phyloP scores from a whole-genome alignment of 35 echinoderm and acorn worm genomes.

The Chiridota heheva region DNA sequence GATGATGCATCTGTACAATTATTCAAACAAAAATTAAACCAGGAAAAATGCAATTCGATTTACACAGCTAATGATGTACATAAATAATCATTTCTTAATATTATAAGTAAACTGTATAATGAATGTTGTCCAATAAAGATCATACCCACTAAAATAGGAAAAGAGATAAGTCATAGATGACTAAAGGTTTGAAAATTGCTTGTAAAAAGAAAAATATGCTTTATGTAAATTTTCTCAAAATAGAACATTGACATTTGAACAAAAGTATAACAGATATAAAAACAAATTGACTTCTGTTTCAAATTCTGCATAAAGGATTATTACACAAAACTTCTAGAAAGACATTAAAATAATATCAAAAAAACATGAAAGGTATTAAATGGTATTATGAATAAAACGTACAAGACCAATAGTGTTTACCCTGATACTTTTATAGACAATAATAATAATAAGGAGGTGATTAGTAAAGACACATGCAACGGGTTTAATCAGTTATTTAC shows the following conservation, averaged over 20 bases:
- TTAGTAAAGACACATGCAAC: not conserved
- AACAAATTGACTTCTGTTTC: no score
- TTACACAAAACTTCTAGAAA: conserved; percentile 1
- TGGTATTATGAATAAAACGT: conserved; percentile 2
- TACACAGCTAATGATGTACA: not conserved
- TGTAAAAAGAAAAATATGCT: conserved; percentile 7
- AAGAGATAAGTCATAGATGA: conserved; percentile 17
- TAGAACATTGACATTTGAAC: not conserved
- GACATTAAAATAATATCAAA: conserved; percentile 8
- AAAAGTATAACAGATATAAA: conserved; percentile 4
- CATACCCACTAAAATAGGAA: not conserved
- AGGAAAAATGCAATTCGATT: not conserved
- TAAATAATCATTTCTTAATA: not conserved
- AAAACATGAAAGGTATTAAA: conserved; percentile 34
- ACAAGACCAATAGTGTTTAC: not conserved
- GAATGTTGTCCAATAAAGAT: conserved; percentile 8
- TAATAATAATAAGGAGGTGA: not conserved
- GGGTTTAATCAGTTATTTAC: not conserved
- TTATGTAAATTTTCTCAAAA: not conserved
- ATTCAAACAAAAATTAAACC: not conserved
- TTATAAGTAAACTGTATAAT: conserved; percentile 4
- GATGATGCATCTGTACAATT: conserved; percentile 11
- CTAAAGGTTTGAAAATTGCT: not conserved
- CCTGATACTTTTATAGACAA: conserved; percentile 9
- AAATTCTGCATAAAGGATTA: conserved; percentile 17